phyloP scores from a whole-genome alignment of 2,888 invertebrate genomes.

The Cryptophagus acutangulus region DNA sequence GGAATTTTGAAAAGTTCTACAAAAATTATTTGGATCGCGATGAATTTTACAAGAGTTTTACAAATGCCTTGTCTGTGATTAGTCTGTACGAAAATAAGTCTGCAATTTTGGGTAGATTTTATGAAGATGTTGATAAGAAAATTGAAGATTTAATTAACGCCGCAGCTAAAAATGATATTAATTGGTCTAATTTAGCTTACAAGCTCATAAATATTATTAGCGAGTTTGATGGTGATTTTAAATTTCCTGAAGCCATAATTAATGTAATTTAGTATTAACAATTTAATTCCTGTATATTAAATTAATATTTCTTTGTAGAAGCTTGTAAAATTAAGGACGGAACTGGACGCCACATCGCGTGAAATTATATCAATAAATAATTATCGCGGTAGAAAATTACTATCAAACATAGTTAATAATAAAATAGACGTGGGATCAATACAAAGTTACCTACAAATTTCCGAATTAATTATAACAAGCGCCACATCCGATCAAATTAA shows the following conservation, averaged over 20 bases:
- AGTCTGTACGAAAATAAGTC: background rate
- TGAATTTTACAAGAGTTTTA: constrained; percentile 14
- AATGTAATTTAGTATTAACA: too few species aligned
- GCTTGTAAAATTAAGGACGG: background rate
- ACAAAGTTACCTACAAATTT: constrained; percentile 16
- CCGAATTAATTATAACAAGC: constrained; percentile 15
- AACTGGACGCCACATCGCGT: background rate
- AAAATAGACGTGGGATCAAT: too few species aligned
- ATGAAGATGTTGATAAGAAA: constrained; percentile 9
- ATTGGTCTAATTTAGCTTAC: constrained; percentile 4
- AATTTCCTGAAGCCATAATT: constrained; percentile 14
- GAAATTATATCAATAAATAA: background rate
- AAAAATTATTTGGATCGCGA: constrained; percentile 6
- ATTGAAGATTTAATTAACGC: too few species aligned
- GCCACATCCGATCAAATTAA: constrained; percentile 9
- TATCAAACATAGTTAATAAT: too few species aligned
- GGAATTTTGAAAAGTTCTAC: constrained; percentile 7
- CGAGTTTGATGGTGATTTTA: constrained; percentile 10
- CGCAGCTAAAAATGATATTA: background rate
- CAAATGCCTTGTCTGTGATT: constrained; percentile 9
- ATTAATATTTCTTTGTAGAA: constrained; percentile 13
- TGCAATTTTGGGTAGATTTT: constrained; percentile 1
- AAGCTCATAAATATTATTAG: constrained; percentile 14
- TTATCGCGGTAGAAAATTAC: background rate
- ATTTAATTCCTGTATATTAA: too few species aligned